phyloP scores from a whole-genome alignment of 1,140 invertebrate genomes.

The Fopius arisanus region DNA sequence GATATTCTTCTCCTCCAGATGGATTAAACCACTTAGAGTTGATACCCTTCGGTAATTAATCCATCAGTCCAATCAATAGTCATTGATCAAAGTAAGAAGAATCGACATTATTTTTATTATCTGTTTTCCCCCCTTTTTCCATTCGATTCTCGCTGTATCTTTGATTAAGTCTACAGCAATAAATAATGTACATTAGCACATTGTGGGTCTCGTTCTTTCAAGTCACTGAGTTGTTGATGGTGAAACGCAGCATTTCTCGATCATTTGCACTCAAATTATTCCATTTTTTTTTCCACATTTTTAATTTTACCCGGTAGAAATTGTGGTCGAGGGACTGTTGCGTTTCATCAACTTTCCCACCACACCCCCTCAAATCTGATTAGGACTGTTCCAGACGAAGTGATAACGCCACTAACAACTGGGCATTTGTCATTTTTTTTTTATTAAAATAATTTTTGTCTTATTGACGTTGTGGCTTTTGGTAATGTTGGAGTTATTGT shows the following conservation, averaged over 20 bases:
- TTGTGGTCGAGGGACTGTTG: constrained; percentile 50
- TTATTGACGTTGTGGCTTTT: neutral
- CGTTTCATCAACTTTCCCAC: constrained; percentile 50
- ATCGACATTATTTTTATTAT: too few relatives aligned
- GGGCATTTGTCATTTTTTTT: constrained; percentile 15
- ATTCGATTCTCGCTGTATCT: constrained; percentile 23
- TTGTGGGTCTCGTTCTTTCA: constrained; percentile 55
- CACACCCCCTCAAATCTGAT: constrained; percentile 61
- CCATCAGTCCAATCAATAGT: too few relatives aligned
- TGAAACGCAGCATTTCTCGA: constrained; percentile 55
- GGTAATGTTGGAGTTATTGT: neutral
- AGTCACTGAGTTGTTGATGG: constrained; percentile 36
- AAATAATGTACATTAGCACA: constrained; percentile 63
- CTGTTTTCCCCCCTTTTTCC: too few relatives aligned
- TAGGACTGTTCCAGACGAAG: constrained; percentile 64
- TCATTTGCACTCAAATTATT: constrained; percentile 10
- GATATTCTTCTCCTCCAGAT: too few relatives aligned
- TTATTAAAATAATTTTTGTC: neutral
- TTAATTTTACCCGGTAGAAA: neutral
- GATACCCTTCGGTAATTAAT: too few relatives aligned
- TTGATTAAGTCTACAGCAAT: constrained; percentile 62
- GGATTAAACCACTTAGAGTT: too few relatives aligned
- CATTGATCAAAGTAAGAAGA: too few relatives aligned
- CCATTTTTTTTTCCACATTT: neutral
- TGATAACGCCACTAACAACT: constrained; percentile 55